Conservation (phyloP, 2,888 invertebrate species). For the Mythimna ferrago region DNA sequence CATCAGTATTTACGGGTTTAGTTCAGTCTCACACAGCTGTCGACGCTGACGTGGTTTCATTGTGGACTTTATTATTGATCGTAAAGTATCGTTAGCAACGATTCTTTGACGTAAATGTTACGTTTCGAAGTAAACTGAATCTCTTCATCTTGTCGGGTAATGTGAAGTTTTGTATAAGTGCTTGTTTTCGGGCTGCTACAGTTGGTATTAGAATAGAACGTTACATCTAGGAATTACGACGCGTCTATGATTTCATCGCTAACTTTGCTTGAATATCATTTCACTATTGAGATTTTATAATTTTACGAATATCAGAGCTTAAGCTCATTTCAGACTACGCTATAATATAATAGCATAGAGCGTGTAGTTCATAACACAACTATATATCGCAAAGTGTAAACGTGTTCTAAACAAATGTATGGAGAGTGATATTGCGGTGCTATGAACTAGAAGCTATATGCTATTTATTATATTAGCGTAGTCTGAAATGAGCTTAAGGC, state of each 20-base stretch:
- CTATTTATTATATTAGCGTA: too few species aligned
- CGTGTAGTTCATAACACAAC: too few species aligned
- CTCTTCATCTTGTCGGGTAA: constrained; percentile 42
- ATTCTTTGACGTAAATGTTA: constrained; percentile 66
- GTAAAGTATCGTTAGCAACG: constrained; percentile 79
- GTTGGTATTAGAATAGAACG: constrained; percentile 13
- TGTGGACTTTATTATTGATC: constrained; percentile 83
- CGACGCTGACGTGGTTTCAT: constrained; percentile 75
- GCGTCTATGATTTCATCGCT: neutral
- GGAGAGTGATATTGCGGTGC: too few species aligned
- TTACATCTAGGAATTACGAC: neutral
- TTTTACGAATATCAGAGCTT: neutral
- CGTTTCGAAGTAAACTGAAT: constrained; percentile 53
- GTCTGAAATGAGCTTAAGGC: too few species aligned
- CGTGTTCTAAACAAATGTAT: too few species aligned
- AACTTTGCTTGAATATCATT: neutral
- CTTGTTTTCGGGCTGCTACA: constrained; percentile 11
- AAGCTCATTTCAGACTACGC: too few species aligned
- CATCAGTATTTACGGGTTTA: constrained; percentile 71
- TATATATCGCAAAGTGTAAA: too few species aligned
- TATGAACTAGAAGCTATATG: too few species aligned
- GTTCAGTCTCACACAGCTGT: constrained; percentile 75
- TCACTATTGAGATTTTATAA: too few species aligned
- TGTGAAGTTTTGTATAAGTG: constrained; percentile 13
- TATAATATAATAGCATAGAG: too few species aligned